Base-by-base conservation (phyloP, 1,140 invertebrate genomes). In the Sarcophaga peregrina region DNA sequence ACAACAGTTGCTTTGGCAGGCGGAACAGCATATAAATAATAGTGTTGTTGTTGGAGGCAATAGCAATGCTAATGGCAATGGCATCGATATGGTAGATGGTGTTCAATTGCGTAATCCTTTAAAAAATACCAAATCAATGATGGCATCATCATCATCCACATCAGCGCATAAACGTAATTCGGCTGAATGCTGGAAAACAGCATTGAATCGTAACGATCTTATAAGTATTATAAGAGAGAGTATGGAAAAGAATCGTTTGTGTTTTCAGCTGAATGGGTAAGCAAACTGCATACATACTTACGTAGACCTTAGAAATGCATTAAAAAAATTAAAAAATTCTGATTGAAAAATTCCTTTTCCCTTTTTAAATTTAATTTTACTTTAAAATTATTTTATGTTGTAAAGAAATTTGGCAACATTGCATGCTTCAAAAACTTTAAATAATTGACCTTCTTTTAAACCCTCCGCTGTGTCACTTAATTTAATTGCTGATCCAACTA, bases 161-260 rank as follows among this genome's bases (percentile, higher is more conserved):
- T 50, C 25, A 37, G 68, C 48, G 45, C 84, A 86, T 13, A 86
- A 87, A 25, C 87, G 88, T 20, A 90, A 88, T 15, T 90, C 88
- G 0, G 87, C 87, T 73, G 89, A 90, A 74, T 90, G 89, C 82
- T 89, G 89, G 87, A 90, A 94, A 82, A 94, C 94, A 83, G 89
- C 89, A 68, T 91, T 96, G 84, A 96, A 96, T 87, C 92, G 95
- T 85, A 94, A 96, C 87, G 95, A 96, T 91, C 92, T 97, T 84
- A 93, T 96, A 82, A 95, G 96, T 91, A 95, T 97, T 85, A 95
- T 97, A 86, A 95, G 97, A 91, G 95, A 96, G 82, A 97, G 97
- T 90, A 96, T 97, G 96, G 96, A 97, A 90, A 96, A 96, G 91
- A 97, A 97, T 91, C 96, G 96, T 90, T 92, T 95, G 91, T 95